Conservation (phyloP, 2,888 invertebrate genomes). For the Tachina lurida region DNA sequence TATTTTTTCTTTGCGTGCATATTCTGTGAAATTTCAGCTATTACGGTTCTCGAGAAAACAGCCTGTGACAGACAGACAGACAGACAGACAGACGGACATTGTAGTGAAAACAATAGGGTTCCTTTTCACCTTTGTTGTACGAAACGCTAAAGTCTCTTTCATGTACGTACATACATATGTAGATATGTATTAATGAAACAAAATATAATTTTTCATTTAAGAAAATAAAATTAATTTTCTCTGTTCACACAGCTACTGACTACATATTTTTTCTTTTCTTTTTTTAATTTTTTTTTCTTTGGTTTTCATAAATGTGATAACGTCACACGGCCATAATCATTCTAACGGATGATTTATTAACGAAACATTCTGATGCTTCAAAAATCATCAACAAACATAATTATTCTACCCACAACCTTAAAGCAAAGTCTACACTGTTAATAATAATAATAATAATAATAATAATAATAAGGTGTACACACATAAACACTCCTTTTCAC, state of each 20-base stretch:
- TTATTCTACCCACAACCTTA: slow-evolving; percentile 23
- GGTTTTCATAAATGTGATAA: slow-evolving; percentile 42
- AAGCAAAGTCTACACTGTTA: background rate
- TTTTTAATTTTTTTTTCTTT: no score
- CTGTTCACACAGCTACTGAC: slow-evolving; percentile 6
- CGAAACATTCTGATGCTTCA: slow-evolving; percentile 69
- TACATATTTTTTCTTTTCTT: background rate
- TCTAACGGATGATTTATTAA: slow-evolving; percentile 71
- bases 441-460: background rate
- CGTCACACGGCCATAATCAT: slow-evolving; percentile 55
- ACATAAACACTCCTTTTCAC: background rate
- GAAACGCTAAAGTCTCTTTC: no score
- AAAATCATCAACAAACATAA: slow-evolving; percentile 52
- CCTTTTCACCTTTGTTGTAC: no score
- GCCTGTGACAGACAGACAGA: no score
- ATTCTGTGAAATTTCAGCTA: no score
- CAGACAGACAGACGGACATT: no score
- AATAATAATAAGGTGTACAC: background rate
- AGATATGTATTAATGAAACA: background rate
- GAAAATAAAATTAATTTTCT: background rate
- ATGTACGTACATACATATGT: no score
- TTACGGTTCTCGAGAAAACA: no score
- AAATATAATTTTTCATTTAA: background rate
- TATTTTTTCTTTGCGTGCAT: no score
- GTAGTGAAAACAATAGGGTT: no score